Evolutionary conservation across 1,140 invertebrate genomes (phyloP).

Genomic region (Bombus cullumanus): DNA sequence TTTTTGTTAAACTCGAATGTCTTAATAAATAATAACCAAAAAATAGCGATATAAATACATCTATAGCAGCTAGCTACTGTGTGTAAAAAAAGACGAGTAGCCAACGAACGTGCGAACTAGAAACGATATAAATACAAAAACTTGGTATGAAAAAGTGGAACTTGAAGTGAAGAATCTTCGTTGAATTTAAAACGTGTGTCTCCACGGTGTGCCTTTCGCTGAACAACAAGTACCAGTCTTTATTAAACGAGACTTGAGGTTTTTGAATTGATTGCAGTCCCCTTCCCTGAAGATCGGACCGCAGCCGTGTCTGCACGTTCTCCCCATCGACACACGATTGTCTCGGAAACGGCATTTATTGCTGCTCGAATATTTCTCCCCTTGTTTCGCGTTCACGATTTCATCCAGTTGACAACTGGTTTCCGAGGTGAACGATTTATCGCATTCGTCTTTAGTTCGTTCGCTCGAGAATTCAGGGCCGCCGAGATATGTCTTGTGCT

Average conservation of each 20-base stretch:
- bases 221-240: constrained; percentile 44
- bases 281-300: constrained; percentile 26
- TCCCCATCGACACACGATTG: constrained; percentile 31
- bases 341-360: constrained; percentile 15
- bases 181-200: constrained; percentile 40
- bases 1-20: neutral
- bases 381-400: constrained; percentile 22
- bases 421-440: constrained; percentile 47
- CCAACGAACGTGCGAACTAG: neutral
- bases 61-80: neutral
- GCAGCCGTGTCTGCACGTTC: constrained; percentile 28
- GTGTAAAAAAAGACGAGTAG: neutral
- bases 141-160: neutral
- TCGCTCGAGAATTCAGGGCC: constrained; percentile 17
- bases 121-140: constrained; percentile 12
- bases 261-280: constrained; percentile 46
- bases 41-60: neutral
- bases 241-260: constrained; percentile 45
- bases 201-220: constrained; percentile 51
- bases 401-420: constrained; percentile 33
- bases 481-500: neutral
- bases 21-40: neutral
- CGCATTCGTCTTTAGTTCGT: constrained; percentile 27
- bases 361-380: neutral
- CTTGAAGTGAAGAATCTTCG: neutral